These are phyloP conservation scores for Bombyx huttoni DNA, from an alignment of 2,888 invertebrate species.

Conservation along the genomic window DNA sequence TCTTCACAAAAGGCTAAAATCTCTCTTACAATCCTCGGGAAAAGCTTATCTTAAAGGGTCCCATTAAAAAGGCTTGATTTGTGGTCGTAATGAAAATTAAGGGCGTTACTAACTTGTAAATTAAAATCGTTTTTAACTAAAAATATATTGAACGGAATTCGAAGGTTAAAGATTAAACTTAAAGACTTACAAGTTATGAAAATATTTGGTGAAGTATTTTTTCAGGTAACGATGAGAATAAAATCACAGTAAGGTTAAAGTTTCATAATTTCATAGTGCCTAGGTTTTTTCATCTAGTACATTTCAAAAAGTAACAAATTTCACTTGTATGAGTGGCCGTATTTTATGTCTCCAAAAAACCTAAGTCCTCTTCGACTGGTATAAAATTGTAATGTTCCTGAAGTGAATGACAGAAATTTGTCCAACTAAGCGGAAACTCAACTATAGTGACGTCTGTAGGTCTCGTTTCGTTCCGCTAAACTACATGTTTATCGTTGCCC, in stretches of 20 bases:
- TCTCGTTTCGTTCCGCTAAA: constrained; percentile 22
- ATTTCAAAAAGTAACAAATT: no score
- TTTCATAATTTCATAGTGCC: no score
- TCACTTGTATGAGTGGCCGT: no score
- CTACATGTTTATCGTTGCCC: constrained; percentile 36
- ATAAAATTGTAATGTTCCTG: constrained; percentile 32
- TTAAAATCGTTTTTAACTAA: background rate
- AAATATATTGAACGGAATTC: background rate
- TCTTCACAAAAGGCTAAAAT: constrained; percentile 31
- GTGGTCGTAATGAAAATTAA: constrained; percentile 18
- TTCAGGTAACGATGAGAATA: no score
- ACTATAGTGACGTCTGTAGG: constrained; percentile 23
- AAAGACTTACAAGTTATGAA: no score
- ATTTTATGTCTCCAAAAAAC: background rate
- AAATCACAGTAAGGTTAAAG: no score
- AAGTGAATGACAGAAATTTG: constrained; percentile 52
- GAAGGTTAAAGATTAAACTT: background rate
- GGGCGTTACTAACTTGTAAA: background rate
- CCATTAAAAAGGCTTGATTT: constrained; percentile 17
- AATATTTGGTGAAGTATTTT: no score
- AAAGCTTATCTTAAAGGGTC: constrained; percentile 23
- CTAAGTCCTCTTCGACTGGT: constrained; percentile 15
- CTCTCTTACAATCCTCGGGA: constrained; percentile 25
- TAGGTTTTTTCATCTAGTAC: no score
- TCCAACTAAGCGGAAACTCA: constrained; percentile 35